Conservation (phyloP, 2,888 invertebrate genomes). For the Torymus auratus region DNA sequence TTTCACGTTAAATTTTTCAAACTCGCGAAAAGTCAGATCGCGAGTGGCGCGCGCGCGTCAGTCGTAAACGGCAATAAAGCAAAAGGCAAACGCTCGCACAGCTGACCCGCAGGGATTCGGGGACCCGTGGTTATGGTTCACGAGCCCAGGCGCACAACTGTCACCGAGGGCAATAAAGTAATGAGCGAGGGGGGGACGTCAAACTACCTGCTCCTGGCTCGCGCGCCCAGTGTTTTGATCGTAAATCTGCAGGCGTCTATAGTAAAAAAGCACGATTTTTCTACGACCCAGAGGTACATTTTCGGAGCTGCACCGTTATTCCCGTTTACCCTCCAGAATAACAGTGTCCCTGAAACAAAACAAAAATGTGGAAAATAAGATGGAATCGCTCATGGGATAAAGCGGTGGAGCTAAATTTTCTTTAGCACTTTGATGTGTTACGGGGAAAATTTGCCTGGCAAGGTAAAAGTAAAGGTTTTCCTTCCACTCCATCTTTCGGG, state of each 20-base stretch:
- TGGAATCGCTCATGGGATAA: no score
- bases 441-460: no score
- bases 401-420: no score
- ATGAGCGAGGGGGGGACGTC: slow-evolving; percentile 34
- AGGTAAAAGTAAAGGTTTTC: background rate
- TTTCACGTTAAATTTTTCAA: slow-evolving; percentile 49
- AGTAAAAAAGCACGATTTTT: no score
- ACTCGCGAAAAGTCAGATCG: slow-evolving; percentile 8
- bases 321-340: no score
- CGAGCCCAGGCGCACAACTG: background rate
- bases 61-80: slow-evolving; percentile 52
- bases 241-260: no score
- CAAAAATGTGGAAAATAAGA: no score
- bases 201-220: slow-evolving; percentile 16
- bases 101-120: background rate
- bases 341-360: no score
- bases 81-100: slow-evolving; percentile 8
- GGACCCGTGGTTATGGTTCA: background rate
- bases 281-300: no score
- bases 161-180: slow-evolving; percentile 46
- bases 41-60: background rate
- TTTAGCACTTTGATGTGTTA: no score
- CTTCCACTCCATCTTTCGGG: background rate
- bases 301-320: no score
- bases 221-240: background rate